Percentiles rank a stretch among this genome's conserved stretches.
These are phyloP conservation scores for Anadara kagoshimensis DNA, from an alignment of 1,140 invertebrate genomes.

Conservation along the genomic window DNA sequence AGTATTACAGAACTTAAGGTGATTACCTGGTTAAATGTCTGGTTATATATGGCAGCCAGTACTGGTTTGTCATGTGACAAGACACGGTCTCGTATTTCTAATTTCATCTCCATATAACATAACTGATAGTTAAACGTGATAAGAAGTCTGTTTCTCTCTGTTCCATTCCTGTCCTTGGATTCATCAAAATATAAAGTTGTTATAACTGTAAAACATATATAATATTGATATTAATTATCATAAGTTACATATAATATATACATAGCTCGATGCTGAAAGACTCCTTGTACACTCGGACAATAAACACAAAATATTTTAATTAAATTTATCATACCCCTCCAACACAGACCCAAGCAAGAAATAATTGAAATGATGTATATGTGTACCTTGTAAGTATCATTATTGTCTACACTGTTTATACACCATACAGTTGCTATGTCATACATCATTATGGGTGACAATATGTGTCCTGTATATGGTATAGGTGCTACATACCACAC, in stretches of 20 bases:
- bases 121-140: conserved; percentile 71
- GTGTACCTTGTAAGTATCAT: neutral
- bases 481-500: too few relatives aligned
- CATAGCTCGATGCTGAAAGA: neutral
- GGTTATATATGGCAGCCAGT: conserved; percentile 69
- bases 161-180: conserved; percentile 55
- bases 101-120: conserved; percentile 72
- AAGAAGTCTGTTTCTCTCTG: conserved; percentile 65
- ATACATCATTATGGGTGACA: too few relatives aligned
- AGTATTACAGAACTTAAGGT: too few relatives aligned
- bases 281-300: too few relatives aligned
- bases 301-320: too few relatives aligned
- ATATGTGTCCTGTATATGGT: too few relatives aligned
- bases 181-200: conserved; percentile 70
- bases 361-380: too few relatives aligned
- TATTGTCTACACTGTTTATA: neutral
- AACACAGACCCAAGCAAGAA: too few relatives aligned
- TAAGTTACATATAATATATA: neutral
- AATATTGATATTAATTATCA: neutral
- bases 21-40: conserved; percentile 70
- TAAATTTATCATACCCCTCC: too few relatives aligned
- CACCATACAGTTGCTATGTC: neutral
- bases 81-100: conserved; percentile 67
- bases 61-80: conserved; percentile 72
- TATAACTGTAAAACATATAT: conserved; percentile 54